Base-by-base conservation (phyloP, 2,888 invertebrate genomes). In the Cosmia pyralina region DNA sequence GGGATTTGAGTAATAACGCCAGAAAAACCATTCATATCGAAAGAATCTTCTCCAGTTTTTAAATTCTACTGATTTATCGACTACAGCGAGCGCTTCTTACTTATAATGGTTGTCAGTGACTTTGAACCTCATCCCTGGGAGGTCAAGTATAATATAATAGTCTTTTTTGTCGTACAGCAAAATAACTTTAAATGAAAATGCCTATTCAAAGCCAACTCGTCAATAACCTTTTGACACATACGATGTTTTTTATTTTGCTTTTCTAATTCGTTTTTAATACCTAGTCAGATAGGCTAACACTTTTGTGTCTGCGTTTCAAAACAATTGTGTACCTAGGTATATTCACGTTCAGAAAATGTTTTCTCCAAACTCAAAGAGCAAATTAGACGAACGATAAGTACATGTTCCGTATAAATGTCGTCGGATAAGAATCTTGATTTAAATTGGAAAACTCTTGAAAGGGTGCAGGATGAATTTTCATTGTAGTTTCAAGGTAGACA, bases 131-230 rank as follows among this genome's bases (percentile, higher is more conserved):
- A 17, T 22, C 13, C 4, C 19, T 41, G 5, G 13, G 28, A 60
- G n/a, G 53, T 66, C 22, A 55, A 55, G 41, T 66, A 34, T n/a
- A 44, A 44, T n/a, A 28, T n/a, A 13, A 59, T 28, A 55, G 22
- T 22, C 0, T 55, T 57, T 74, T 72, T 75, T 53, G 15, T 15
- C n/a, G n/a, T n/a, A n/a, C n/a, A n/a, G 28, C 28, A 28, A 3
- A 28, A n/a, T n/a, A n/a, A n/a, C n/a, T n/a, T n/a, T n/a, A n/a
- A n/a, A n/a, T n/a, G 28, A 2, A 64, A n/a, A 52, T 28, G 46
- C 11, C 19, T 28, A n/a, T 75, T 17, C n/a, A 62, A 48, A 22
- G 10, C 15, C 6, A 57, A 57, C 0, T 72, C 72, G 55, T 50
- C 57, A 72, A 19, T 74, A 13, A 38, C 44, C 19, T 34, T 22